phyloP scores from a whole-genome alignment of 2,797 vertebrate genomes.

The Trachurus trachurus region DNA sequence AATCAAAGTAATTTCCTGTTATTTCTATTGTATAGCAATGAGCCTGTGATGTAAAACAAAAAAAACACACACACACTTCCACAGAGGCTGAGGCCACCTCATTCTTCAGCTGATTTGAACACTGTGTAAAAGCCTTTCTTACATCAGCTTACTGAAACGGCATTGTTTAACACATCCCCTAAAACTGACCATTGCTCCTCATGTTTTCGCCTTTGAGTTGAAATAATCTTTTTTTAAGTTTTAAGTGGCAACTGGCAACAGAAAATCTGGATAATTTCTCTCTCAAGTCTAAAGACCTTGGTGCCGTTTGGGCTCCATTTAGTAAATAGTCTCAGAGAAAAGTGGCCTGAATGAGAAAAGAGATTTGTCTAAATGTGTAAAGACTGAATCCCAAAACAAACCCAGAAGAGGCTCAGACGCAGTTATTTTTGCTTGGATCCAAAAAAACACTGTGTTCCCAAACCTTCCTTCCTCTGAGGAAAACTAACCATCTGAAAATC shows the following conservation, averaged over 20 bases:
- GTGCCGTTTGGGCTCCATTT: neutral
- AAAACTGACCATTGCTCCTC: neutral
- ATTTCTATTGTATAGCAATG: slow-evolving; percentile 45
- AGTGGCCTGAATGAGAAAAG: neutral
- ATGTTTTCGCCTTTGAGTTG: neutral
- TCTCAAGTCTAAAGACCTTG: neutral
- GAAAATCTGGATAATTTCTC: slow-evolving; percentile 7
- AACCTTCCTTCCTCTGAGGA: slow-evolving; percentile 51
- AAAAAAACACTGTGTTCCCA: slow-evolving; percentile 58
- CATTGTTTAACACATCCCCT: neutral
- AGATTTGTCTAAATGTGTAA: neutral
- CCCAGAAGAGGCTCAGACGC: neutral
- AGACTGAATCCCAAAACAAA: slow-evolving; percentile 13
- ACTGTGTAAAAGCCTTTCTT: neutral
- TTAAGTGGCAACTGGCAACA: neutral
- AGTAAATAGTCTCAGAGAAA: neutral
- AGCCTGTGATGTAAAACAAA: slow-evolving; percentile 17
- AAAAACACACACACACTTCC: neutral
- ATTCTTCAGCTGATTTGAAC: slow-evolving; percentile 5
- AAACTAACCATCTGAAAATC: slow-evolving; percentile 54
- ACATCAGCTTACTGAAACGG: neutral
- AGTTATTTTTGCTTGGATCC: slow-evolving; percentile 28
- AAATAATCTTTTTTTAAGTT: slow-evolving; percentile 1
- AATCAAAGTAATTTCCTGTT: slow-evolving; percentile 71
- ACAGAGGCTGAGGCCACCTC: neutral